These are phyloP conservation scores for Synergus gifuensis DNA, from an alignment of 2,888 invertebrate species.

Conservation along the genomic window DNA sequence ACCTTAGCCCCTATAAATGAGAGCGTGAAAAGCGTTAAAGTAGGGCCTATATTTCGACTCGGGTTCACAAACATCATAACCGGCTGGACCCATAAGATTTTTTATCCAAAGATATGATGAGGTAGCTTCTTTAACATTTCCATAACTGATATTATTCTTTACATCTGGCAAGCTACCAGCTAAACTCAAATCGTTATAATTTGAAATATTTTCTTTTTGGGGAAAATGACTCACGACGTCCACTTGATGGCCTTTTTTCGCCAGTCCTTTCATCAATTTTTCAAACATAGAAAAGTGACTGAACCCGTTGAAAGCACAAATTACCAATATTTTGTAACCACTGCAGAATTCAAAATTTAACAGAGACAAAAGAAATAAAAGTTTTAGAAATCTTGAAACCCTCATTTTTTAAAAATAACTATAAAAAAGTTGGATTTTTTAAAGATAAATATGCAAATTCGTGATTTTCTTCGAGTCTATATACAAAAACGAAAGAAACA, in stretches of 20 bases:
- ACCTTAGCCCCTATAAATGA: too few species aligned
- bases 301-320: constrained; percentile 75
- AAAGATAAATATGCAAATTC: too few species aligned
- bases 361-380: background rate
- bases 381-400: too few species aligned
- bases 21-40: too few species aligned
- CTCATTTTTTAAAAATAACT: too few species aligned
- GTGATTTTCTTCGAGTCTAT: too few species aligned
- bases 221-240: constrained; percentile 71
- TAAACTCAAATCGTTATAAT: constrained; percentile 68
- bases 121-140: background rate
- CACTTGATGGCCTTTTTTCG: constrained; percentile 76
- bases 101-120: background rate
- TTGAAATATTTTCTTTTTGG: constrained; percentile 62
- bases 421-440: too few species aligned
- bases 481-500: too few species aligned
- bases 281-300: constrained; percentile 78
- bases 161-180: background rate
- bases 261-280: constrained; percentile 74
- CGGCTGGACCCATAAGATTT: background rate
- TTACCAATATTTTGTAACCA: constrained; percentile 73
- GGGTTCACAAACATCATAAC: background rate
- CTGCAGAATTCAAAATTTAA: background rate
- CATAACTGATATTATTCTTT: constrained; percentile 2
- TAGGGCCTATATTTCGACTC: too few species aligned